These are phyloP conservation scores for Leucoraja ocellata DNA, from an alignment of 2,797 vertebrate species.

Conservation along the genomic window DNA sequence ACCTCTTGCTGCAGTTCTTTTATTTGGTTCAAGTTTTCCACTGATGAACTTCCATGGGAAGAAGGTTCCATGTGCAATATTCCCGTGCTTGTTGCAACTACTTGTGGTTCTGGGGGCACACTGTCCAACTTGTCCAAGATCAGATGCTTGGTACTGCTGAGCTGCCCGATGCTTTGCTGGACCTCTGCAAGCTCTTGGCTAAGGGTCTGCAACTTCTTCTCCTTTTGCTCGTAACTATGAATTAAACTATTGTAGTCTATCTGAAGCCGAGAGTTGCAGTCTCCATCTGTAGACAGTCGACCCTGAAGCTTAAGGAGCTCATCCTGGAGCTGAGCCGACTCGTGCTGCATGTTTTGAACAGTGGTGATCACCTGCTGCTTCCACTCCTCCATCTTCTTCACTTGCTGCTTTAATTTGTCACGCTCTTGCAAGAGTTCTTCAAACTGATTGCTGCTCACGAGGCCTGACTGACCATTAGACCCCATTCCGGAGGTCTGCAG, in stretches of 20 bases:
- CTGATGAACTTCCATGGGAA: slow-evolving; percentile 17
- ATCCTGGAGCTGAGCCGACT: slow-evolving; percentile 88
- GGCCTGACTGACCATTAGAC: slow-evolving; percentile 51
- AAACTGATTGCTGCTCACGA: slow-evolving; percentile 92
- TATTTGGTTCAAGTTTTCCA: slow-evolving; percentile 44
- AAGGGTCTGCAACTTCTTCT: slow-evolving; percentile 74
- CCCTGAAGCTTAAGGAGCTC: slow-evolving; percentile 82
- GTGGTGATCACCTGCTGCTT: slow-evolving; percentile 97
- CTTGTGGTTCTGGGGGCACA: slow-evolving; percentile 57
- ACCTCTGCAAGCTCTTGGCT: slow-evolving; percentile 82
- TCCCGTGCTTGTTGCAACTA: slow-evolving; percentile 34
- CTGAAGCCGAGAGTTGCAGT: slow-evolving; percentile 78
- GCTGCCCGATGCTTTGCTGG: slow-evolving; percentile 83
- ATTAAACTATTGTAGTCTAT: slow-evolving; percentile 81
- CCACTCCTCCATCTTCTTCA: slow-evolving; percentile 99
- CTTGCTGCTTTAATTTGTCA: slow-evolving; percentile 86
- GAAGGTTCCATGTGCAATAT: slow-evolving; percentile 31
- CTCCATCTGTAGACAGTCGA: slow-evolving; percentile 76
- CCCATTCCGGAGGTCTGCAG: slow-evolving; percentile 70
- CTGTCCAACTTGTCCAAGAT: slow-evolving; percentile 78
- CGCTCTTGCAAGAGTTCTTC: slow-evolving; percentile 89
- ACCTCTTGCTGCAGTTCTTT: slow-evolving; percentile 58
- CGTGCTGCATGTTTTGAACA: slow-evolving; percentile 93
- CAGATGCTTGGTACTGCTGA: slow-evolving; percentile 79
- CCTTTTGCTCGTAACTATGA: slow-evolving; percentile 88